A percentile compares a stretch with the other conserved stretches of the same genome.
These are phyloP conservation scores for Sebastes matsubarae DNA, from an alignment of 2,797 vertebrate species.

Conservation along the genomic window DNA sequence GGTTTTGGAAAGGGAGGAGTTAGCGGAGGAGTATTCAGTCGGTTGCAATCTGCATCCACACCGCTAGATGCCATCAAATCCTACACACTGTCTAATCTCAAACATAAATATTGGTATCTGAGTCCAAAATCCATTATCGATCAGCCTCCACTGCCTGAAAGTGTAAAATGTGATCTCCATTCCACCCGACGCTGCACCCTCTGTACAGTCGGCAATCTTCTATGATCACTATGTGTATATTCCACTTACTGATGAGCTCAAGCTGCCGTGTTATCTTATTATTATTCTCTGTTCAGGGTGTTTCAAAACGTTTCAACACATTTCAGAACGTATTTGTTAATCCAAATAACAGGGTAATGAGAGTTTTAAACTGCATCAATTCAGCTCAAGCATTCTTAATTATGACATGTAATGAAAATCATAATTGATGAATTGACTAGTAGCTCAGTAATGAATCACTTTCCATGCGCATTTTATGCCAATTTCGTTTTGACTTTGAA, in stretches of 20 bases:
- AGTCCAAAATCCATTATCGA: not conserved
- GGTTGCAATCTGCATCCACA: not conserved
- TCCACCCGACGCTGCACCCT: too few species aligned
- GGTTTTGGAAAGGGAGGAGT: too few species aligned
- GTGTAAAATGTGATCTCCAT: not conserved
- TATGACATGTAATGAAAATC: constrained; percentile 80
- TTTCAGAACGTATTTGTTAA: constrained; percentile 70
- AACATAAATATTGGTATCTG: not conserved
- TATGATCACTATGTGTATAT: constrained; percentile 4
- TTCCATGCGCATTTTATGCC: constrained; percentile 82
- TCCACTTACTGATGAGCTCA: constrained; percentile 28
- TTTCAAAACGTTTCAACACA: constrained; percentile 39
- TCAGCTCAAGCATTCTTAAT: constrained; percentile 79
- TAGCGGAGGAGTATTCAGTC: too few species aligned
- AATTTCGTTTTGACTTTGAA: constrained; percentile 83
- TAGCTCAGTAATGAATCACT: constrained; percentile 81
- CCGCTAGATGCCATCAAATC: not conserved
- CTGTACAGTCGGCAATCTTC: not conserved
- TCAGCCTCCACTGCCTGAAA: not conserved
- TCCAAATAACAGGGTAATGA: constrained; percentile 75
- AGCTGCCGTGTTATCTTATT: constrained; percentile 33
- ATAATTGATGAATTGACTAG: constrained; percentile 80
- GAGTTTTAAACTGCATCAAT: constrained; percentile 75
- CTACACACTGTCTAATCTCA: not conserved
- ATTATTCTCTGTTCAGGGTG: constrained; percentile 22